phyloP scores from a whole-genome alignment of 2,888 invertebrate species.

The Archips xylosteana region DNA sequence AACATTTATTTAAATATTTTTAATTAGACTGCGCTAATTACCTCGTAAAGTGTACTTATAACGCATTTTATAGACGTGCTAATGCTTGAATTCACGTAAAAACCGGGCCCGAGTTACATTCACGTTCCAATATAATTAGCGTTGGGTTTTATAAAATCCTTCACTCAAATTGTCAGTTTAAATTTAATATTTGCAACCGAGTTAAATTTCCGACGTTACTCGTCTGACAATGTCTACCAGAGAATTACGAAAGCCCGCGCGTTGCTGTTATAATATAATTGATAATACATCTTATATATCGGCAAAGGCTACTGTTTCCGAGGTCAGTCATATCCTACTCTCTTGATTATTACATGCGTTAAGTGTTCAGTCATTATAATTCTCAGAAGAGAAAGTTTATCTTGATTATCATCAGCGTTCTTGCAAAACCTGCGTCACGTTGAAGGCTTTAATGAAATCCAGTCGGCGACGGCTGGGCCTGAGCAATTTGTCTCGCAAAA shows the following conservation, averaged over 20 bases:
- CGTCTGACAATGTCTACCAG: background rate
- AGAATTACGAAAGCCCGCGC: background rate
- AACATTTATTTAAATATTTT: constrained; percentile 48
- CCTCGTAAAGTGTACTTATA: constrained; percentile 58
- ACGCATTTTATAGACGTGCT: constrained; percentile 54
- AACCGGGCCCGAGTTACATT: constrained; percentile 18
- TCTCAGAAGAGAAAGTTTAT: constrained; percentile 40
- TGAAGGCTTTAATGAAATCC: constrained; percentile 38
- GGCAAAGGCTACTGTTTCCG: background rate
- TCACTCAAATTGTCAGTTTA: background rate
- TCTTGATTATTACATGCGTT: constrained; percentile 21
- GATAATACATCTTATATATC: background rate
- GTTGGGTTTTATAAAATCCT: constrained; percentile 9
- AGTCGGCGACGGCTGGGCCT: constrained; percentile 19
- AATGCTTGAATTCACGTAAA: constrained; percentile 43
- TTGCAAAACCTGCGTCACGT: constrained; percentile 35
- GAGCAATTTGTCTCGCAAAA: constrained; percentile 32
- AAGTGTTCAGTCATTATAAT: constrained; percentile 33
- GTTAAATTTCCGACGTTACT: background rate
- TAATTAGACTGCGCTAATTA: constrained; percentile 57
- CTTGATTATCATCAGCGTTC: constrained; percentile 36
- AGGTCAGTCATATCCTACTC: constrained; percentile 20
- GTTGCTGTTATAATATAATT: constrained; percentile 6
- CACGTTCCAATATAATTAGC: constrained; percentile 7
- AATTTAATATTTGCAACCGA: background rate